Percentiles rank a stretch among this genome's conserved stretches.
Evolutionary conservation across 2,888 invertebrate genomes (phyloP).

Genomic region (Merodon equestris): DNA sequence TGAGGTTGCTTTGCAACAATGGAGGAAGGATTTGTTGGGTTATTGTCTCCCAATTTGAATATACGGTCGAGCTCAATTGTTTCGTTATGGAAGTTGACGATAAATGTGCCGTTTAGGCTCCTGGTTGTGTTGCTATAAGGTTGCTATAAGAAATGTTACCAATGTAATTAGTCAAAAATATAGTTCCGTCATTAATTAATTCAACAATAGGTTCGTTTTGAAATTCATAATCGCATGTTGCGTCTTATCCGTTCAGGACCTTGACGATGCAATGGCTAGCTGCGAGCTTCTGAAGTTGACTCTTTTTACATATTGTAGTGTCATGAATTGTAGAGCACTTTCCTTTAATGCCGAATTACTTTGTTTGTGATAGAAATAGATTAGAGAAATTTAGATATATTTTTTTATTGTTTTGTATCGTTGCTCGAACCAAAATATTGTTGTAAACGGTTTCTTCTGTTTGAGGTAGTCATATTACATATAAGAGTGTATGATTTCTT

Average conservation of each 20-base stretch:
- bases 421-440: constrained; percentile 51
- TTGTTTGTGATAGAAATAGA: constrained; percentile 8
- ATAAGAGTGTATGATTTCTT: constrained; percentile 54
- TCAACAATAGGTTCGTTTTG: constrained; percentile 42
- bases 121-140: no score
- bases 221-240: constrained; percentile 41
- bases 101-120: constrained; percentile 32
- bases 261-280: constrained; percentile 26
- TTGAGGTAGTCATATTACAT: constrained; percentile 54
- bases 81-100: constrained; percentile 26
- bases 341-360: constrained; percentile 9
- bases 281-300: constrained; percentile 11
- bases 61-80: constrained; percentile 14
- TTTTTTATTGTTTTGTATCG: constrained; percentile 41
- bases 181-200: constrained; percentile 43
- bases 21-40: constrained; percentile 20
- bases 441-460: constrained; percentile 53
- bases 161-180: constrained; percentile 45
- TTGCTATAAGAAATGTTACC: constrained; percentile 35
- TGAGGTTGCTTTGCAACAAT: constrained; percentile 9
- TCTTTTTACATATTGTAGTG: constrained; percentile 7
- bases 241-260: constrained; percentile 36
- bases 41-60: constrained; percentile 52
- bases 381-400: constrained; percentile 35
- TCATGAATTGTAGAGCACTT: constrained; percentile 13